Base-by-base conservation (phyloP, 2,113 vertebrate species). In the Cyphomyrus discorhynchus region DNA sequence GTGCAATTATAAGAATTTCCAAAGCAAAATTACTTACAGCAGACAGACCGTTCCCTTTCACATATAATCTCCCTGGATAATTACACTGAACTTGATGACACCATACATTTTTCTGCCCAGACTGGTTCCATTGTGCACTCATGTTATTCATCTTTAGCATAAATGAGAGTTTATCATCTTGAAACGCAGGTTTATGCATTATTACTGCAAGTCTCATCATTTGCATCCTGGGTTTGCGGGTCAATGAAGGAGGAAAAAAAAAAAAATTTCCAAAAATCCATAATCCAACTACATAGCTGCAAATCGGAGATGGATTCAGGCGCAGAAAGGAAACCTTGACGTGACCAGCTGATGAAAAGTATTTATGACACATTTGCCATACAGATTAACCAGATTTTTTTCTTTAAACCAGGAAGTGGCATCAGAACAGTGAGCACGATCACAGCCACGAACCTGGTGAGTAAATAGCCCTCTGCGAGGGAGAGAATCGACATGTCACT, bases 1-100 rank as follows among this genome's bases (percentile, higher is more conserved):
- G 92, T 92, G 92, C 92, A 93, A 93, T 90, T 92, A 91, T 91
- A 83, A 91, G 89, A 91, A 90, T 88, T 91, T 91, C 91, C 89
- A 90, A 90, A 89, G 88, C 91, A 90, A 87, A 88, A 92, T 90
- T 90, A 92, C 88, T 88, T 92, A 91, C 92, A 92, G 88, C 90
- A 91, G 90, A 92, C 90, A 90, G 56, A 53, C 90, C 46, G 70
- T 91, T 62, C 87, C 90, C 56, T 90, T 91, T 92, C 87, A 84
- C 88, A 50, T 74, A 90, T 90, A 92, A 94, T 93, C 92, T 88
- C 89, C 90, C 89, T 92, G 92, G 89, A 89, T 90, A 91, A 91
- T 92, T 88, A 92, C n/a, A 83, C 45, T 31, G 85, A 82, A 90
- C 86, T 85, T 89, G 70, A 91, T 88, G 87, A 91, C 82, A 86